Conservation (phyloP, 2,113 vertebrate genomes). For the Henicopernis longicauda region DNA sequence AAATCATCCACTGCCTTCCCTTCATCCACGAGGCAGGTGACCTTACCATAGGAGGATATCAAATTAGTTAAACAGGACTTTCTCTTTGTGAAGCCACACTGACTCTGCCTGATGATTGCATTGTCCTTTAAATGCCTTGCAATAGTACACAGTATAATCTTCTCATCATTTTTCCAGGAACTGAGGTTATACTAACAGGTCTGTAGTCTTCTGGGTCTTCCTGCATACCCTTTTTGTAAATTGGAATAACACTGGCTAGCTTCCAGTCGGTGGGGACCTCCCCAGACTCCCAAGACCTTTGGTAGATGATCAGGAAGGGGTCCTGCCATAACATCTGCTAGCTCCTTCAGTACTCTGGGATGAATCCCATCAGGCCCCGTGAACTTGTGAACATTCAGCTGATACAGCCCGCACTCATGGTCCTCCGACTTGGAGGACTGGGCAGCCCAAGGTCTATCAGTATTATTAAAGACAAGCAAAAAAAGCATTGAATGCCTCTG, state of each 20-base stretch:
- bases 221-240: neutral
- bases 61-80: neutral
- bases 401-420: rapidly evolving
- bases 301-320: too few relatives aligned
- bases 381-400: neutral
- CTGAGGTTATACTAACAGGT: neutral
- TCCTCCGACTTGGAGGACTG: neutral
- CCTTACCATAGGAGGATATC: neutral
- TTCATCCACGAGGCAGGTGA: neutral
- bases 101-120: neutral
- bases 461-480: neutral
- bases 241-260: neutral
- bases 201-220: neutral
- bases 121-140: neutral
- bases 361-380: neutral
- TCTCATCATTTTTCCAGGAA: neutral
- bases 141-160: neutral
- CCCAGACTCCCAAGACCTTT: neutral
- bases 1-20: neutral
- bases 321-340: neutral
- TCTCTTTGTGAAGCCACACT: neutral
- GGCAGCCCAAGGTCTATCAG: neutral
- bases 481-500: neutral
- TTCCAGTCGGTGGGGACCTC: neutral
- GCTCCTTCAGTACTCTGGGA: neutral